Evolutionary conservation across 1,140 invertebrate genomes (phyloP).

Genomic region (Hycleus cichorii): DNA sequence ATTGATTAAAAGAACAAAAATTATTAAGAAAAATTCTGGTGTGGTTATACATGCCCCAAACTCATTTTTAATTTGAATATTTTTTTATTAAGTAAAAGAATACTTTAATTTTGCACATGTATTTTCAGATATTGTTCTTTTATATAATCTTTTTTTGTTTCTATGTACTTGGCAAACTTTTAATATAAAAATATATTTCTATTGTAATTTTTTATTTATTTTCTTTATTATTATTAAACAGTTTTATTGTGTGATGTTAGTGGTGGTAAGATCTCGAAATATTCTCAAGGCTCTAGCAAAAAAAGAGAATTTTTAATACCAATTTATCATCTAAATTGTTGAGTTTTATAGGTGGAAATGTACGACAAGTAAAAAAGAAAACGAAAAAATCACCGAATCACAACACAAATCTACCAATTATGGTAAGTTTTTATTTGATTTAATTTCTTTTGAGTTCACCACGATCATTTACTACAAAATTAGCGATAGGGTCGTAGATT

Average conservation of each 20-base stretch:
- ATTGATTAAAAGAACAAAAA: too few species aligned
- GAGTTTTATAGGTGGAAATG: constrained; percentile 36
- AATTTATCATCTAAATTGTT: constrained; percentile 1
- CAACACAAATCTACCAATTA: constrained; percentile 16
- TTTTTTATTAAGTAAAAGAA: too few species aligned
- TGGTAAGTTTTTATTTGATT: constrained; percentile 17
- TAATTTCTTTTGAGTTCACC: background rate
- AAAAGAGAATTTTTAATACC: constrained; percentile 2
- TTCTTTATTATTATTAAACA: constrained; percentile 9
- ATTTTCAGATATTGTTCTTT: constrained; percentile 30
- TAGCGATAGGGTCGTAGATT: too few species aligned
- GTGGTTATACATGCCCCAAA: constrained; percentile 37
- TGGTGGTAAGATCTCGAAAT: constrained; percentile 30
- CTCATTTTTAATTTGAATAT: constrained; percentile 18
- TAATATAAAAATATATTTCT: constrained; percentile 38
- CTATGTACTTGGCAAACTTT: constrained; percentile 38
- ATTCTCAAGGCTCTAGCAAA: constrained; percentile 25
- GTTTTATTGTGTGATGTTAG: constrained; percentile 23
- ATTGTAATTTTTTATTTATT: constrained; percentile 27
- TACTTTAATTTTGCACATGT: constrained; percentile 21
- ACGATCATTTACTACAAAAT: too few species aligned
- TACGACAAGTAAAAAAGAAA: constrained; percentile 41
- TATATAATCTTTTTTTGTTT: constrained; percentile 35
- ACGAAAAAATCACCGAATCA: constrained; percentile 41
- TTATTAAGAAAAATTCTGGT: constrained; percentile 12